These are phyloP conservation scores for Chrysopa pallens DNA, from an alignment of 1,140 invertebrate species.

Conservation along the genomic window DNA sequence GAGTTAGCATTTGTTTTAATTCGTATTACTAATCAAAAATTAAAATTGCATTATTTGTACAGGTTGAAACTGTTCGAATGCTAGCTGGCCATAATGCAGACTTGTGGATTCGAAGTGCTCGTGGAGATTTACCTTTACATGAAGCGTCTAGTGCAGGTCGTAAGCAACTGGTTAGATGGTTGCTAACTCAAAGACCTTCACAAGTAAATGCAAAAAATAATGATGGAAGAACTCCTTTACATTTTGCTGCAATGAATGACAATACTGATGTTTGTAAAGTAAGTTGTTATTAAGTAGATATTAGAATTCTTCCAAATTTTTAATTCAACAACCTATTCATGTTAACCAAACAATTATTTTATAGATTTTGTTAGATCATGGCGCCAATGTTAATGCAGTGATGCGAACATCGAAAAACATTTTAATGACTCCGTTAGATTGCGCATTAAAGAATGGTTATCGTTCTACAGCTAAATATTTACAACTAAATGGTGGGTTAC, in stretches of 20 bases:
- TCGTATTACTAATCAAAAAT: neutral
- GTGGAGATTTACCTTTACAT: conserved; percentile 81
- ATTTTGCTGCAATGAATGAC: conserved; percentile 87
- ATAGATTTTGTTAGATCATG: conserved; percentile 55
- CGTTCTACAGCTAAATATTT: conserved; percentile 83
- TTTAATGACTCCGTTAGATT: conserved; percentile 76
- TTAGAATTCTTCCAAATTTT: no score
- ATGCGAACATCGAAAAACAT: conserved; percentile 65
- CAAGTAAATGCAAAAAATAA: conserved; percentile 79
- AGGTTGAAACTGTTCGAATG: conserved; percentile 55
- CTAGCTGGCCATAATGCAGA: conserved; percentile 67
- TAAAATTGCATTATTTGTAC: neutral
- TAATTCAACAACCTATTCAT: no score
- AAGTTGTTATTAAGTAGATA: neutral
- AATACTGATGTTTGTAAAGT: conserved; percentile 85
- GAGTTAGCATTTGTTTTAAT: neutral
- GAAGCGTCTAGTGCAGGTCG: conserved; percentile 86
- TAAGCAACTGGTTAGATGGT: conserved; percentile 71
- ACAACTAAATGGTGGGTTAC: conserved; percentile 73
- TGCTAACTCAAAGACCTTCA: conserved; percentile 62
- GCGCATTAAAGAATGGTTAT: conserved; percentile 68
- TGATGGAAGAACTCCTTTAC: conserved; percentile 80
- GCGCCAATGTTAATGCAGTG: conserved; percentile 65
- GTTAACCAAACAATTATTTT: no score
- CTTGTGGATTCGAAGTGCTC: conserved; percentile 79